These are phyloP conservation scores for Epiblema foenella DNA, from an alignment of 2,888 invertebrate species.

Conservation along the genomic window DNA sequence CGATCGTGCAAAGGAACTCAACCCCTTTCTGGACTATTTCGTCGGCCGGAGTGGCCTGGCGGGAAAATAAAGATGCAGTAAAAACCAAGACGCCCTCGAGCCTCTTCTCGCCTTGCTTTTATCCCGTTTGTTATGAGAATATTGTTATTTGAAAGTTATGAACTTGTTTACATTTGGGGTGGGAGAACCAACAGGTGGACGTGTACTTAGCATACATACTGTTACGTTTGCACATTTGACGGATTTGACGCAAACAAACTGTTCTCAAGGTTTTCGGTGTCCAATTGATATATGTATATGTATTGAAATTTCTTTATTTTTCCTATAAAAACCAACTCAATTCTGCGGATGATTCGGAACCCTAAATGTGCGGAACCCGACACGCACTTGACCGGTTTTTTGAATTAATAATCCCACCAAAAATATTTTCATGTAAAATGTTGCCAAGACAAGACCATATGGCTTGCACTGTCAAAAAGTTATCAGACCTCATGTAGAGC, in stretches of 20 bases:
- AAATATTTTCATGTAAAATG: no score
- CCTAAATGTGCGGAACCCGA: no score
- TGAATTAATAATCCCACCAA: no score
- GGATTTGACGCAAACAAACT: conserved; percentile 8
- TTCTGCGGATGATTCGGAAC: no score
- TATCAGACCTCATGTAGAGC: no score
- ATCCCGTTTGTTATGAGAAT: conserved; percentile 53
- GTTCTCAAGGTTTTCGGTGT: neutral
- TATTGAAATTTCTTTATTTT: neutral
- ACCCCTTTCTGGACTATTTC: conserved; percentile 20
- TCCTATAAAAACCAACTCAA: no score
- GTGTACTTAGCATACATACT: conserved; percentile 3
- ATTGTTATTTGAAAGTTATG: conserved; percentile 60
- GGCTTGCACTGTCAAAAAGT: no score
- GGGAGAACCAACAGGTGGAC: conserved; percentile 51
- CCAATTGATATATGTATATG: neutral
- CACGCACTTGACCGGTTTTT: no score
- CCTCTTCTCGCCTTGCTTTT: conserved; percentile 50
- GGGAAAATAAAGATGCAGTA: conserved; percentile 42
- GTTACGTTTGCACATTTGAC: conserved; percentile 8
- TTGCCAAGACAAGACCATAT: no score
- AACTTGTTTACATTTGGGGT: conserved; percentile 59
- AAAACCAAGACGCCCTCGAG: conserved; percentile 43
- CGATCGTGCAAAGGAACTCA: conserved; percentile 17
- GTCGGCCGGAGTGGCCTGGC: conserved; percentile 16